Base-by-base conservation (phyloP, 2,113 vertebrate genomes). In the Triplophysa tibetana region DNA sequence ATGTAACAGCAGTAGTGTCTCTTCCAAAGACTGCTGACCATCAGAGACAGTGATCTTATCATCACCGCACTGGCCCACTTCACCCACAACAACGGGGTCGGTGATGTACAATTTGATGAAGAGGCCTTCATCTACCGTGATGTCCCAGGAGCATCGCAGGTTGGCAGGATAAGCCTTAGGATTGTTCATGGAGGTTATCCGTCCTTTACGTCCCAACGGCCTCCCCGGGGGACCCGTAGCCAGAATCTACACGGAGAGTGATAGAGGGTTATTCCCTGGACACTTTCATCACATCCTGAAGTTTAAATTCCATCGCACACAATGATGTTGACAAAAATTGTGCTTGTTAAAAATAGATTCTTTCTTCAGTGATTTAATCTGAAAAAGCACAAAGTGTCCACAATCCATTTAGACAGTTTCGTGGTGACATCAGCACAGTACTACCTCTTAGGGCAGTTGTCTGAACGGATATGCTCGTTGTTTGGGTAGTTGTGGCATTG, bases 101-200 rank as follows among this genome's bases (percentile, higher is more conserved):
- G 88, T 91, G 73, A 94, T 85, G 23, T 88, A 82, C 77, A 92
- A 75, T 78, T 91, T 91, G 16, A 90, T 88, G 77, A 93, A 83
- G 26, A 89, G 81, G 24, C 91, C 90, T 65, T 75, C 83, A n/a
- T 88, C 77, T 52, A 92, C 90, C 0, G 81, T 83, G 75, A 94
- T 94, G 79, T 75, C 88, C 91, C 93, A 94, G n/a, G 66, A 84
- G 72, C 80, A 91, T 1, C 60, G 81, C 21, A 89, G 86, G 77
- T 92, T 76, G 33, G 89, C 72, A 29, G 93, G 92, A 80, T 93
- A 93, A 1, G 89, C 26, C 50, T 89, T 83, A 29, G 90, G 93
- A 83, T 88, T 93, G 38, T 88, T 92, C 77, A 50, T 33, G 5
- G 93, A 91, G 38, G 89, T 86, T 78, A 94, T 69, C 33, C 83